Percentiles rank a stretch among this genome's conserved stretches.
These are phyloP conservation scores for Chascanopsetta lugubris DNA, from an alignment of 2,113 vertebrate species.

Conservation along the genomic window DNA sequence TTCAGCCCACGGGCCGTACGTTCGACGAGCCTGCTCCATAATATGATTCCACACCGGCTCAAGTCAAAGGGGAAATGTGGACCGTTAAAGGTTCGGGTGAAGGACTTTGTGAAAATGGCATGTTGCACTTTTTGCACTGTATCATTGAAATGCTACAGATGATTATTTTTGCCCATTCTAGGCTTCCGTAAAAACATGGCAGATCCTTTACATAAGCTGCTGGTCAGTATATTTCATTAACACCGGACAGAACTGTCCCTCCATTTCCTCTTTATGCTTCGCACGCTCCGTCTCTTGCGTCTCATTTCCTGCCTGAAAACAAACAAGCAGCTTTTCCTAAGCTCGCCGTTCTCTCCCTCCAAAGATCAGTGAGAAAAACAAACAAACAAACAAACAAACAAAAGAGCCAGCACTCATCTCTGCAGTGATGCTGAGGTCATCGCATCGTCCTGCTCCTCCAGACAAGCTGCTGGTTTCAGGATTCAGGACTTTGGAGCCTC, in stretches of 20 bases:
- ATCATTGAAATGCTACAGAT: too few species aligned
- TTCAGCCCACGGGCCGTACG: too few species aligned
- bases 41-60: too few species aligned
- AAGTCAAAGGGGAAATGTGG: too few species aligned
- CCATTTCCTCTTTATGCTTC: neutral
- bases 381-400: too few species aligned
- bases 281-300: neutral
- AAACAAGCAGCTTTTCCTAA: neutral
- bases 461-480: conserved; percentile 3
- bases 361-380: conserved; percentile 1
- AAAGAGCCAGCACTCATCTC: neutral
- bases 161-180: too few species aligned
- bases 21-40: too few species aligned
- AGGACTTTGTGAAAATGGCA: too few species aligned
- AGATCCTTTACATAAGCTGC: too few species aligned
- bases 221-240: neutral
- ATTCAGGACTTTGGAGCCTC: conserved; percentile 10
- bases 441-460: neutral
- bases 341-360: neutral
- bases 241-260: neutral
- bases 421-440: conserved; percentile 23
- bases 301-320: neutral
- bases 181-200: too few species aligned
- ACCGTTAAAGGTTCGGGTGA: too few species aligned
- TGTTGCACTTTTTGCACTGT: too few species aligned